A percentile compares a stretch with the other conserved stretches of the same genome.
Conservation (phyloP, 2,113 vertebrate species). For the Serinus canaria region DNA sequence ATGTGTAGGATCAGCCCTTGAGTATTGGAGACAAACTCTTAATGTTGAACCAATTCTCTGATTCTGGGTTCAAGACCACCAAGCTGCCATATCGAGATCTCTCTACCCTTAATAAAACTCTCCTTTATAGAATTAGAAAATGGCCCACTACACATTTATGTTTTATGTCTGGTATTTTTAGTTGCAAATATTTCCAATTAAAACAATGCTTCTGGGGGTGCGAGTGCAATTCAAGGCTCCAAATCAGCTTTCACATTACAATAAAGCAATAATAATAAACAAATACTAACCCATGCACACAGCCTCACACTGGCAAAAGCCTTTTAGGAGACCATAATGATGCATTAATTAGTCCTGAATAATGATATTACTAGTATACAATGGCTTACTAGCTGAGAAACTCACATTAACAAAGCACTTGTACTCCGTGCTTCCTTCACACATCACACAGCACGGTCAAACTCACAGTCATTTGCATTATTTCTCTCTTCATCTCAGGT, state of each 20-base stretch:
- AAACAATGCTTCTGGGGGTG: neutral
- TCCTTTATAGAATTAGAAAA: neutral
- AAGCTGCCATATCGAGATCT: neutral
- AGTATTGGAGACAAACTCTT: neutral
- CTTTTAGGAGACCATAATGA: conserved; percentile 19
- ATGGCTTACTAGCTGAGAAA: conserved; percentile 9
- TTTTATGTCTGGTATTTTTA: neutral
- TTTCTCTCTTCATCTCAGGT: conserved; percentile 14
- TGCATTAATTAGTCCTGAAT: conserved; percentile 53
- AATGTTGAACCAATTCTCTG: neutral
- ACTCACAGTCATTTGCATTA: neutral
- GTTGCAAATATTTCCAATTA: conserved; percentile 8
- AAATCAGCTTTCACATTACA: neutral
- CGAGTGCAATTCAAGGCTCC: neutral
- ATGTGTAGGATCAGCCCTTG: neutral
- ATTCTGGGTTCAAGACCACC: neutral
- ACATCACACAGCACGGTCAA: neutral
- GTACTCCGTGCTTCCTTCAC: neutral
- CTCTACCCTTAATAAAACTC: neutral
- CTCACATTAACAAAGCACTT: neutral
- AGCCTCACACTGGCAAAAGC: conserved; percentile 17
- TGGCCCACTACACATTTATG: neutral
- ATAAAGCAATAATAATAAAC: conserved; percentile 16
- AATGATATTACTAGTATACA: conserved; percentile 7
- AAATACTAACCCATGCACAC: conserved; percentile 2